These are phyloP conservation scores for Ceyx margarethae DNA, from an alignment of 2,113 vertebrate genomes.

Conservation along the genomic window DNA sequence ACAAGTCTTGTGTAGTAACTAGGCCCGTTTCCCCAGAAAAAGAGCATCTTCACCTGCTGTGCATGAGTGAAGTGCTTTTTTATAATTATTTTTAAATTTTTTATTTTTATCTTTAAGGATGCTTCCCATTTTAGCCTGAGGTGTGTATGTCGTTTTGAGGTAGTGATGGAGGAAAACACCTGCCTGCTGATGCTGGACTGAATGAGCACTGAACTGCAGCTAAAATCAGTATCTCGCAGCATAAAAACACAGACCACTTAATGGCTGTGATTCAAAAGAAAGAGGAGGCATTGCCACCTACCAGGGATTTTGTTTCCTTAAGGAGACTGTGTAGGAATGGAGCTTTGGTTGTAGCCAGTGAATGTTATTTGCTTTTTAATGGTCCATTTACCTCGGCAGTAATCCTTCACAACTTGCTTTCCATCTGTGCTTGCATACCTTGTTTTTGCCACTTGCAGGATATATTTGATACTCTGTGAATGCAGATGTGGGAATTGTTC, in stretches of 20 bases:
- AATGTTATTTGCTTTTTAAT: constrained; percentile 42
- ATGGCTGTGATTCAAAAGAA: not conserved
- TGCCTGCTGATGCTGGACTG: not conserved
- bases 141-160: not conserved
- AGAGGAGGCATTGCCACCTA: not conserved
- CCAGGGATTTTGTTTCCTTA: not conserved
- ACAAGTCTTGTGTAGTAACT: not conserved
- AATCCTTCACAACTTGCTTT: not conserved
- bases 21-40: not conserved
- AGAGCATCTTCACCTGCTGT: not conserved
- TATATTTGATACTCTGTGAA: constrained; percentile 41
- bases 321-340: not conserved
- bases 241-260: not conserved
- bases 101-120: not conserved
- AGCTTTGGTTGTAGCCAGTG: not conserved
- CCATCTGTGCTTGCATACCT: constrained; percentile 49
- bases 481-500: constrained; percentile 39
- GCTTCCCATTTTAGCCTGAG: not conserved
- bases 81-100: no score
- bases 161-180: not conserved
- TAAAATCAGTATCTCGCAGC: not conserved
- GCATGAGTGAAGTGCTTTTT: not conserved
- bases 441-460: constrained; percentile 11
- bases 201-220: not conserved
- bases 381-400: constrained; percentile 30